Evolutionary conservation across 1,140 invertebrate species (phyloP), one percentile per base, ranked within the genome.

Genomic region (Apis dorsata): DNA sequence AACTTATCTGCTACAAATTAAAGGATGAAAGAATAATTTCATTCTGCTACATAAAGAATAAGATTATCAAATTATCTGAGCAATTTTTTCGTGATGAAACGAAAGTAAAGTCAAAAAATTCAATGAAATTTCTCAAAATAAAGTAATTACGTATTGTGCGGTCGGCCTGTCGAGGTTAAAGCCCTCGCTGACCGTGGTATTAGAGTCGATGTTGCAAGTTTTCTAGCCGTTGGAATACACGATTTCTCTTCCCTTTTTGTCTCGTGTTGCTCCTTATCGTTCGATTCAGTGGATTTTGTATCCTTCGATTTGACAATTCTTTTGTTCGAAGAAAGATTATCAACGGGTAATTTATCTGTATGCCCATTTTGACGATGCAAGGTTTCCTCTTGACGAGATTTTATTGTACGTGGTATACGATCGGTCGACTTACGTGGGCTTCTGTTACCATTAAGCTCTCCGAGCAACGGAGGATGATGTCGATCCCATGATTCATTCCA

Each of bases 401-500:
- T 88, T 73, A 85, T 77, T 83, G 84, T 85, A 79, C 88, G 89
- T 51, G 83, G 87, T 51, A 86, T 75, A 76, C 89, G 88, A 77
- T 88, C 89, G 79, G 71, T 88, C 34, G 86, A 69, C 68, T 91
- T 93, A 76, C 88, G 90, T 73, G 75, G 76, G 76, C 84, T 89
- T 65, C 90, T 90, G 72, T 74, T 84, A 53, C 79, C 72, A 24
- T 89, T 91, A 81, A 84, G 73, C 75, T 91, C 91, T 69, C 83
- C 86, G 83, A 87, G 83, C 70, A 88, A 71, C 57, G 87, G 85
- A 71, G 90, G 84, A 68, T 86, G 89, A 68, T 89, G 90, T 80
- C 87, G 89, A 81, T 90, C 89, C 91, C 90, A 91, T 63, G 91
- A 89, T 81, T 93, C 92, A 93, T 87, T 93, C 93, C 92, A 93